Conservation (phyloP, 2,888 invertebrate genomes). For the Apamea crenata region DNA sequence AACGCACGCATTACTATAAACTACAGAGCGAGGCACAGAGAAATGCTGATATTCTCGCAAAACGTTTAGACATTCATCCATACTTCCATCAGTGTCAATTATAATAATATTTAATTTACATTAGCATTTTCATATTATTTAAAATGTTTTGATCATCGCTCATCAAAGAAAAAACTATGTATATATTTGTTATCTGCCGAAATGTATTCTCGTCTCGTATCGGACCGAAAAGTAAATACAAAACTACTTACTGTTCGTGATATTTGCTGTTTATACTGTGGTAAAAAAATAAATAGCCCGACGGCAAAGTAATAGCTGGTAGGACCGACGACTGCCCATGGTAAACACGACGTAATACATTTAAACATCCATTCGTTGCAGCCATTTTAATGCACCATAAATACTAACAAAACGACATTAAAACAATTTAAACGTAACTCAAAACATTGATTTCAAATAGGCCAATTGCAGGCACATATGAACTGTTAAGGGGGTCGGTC, state of each 20-base stretch:
- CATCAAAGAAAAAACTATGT: no score
- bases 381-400: background rate
- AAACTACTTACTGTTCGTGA: background rate
- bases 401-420: background rate
- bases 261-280: background rate
- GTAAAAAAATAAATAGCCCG: background rate
- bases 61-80: no score
- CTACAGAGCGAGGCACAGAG: no score
- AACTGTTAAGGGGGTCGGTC: no score
- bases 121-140: background rate
- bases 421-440: background rate
- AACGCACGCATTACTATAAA: no score
- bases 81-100: no score
- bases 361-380: background rate
- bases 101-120: background rate
- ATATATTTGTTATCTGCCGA: background rate
- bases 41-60: no score
- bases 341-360: no score
- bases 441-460: no score
- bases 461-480: no score
- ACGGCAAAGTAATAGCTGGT: background rate
- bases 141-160: background rate
- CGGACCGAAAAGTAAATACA: background rate
- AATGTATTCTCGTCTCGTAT: background rate
- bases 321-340: background rate